Base-by-base conservation (phyloP, 1,140 invertebrate species). In the Pseudomyrmex concolor region DNA sequence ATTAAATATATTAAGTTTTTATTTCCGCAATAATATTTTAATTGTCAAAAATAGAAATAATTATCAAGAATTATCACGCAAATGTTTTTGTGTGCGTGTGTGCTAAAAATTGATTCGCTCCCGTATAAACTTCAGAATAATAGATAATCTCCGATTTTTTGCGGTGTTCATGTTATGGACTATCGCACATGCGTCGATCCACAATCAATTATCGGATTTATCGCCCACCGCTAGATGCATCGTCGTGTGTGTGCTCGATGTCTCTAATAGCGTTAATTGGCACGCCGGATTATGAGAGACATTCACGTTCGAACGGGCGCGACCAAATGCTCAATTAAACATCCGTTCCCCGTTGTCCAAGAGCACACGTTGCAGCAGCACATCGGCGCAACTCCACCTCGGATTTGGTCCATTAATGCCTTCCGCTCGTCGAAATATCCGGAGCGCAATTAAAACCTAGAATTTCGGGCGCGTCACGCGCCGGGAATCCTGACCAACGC, bases 211-310 rank as follows among this genome's bases (percentile, higher is more conserved):
- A 87, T 54, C 68, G 72, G 67, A 81, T 82, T 89, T 85, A 87
- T 85, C 73, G 76, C 48, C 50, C n/a, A 73, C 17, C 62, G 48
- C 22, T 54, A 2, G 50, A 60, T 59, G 57, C 7, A 50, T 12
- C 45, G 59, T 12, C 45, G 25, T 57, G 15, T 45, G 74, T 51
- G 64, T 80, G 66, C 71, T 83, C 78, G 83, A 51, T 88, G 71
- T 74, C 84, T 86, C 87, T 89, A 89, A 90, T 90, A 82, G 85
- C 78, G 77, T 77, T 90, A 90, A 90, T 90, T 88, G 89, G 78
- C 82, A 89, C 83, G 70, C 50, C 34, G 89, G 86, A 89, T 90
- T 89, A 90, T 88, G 88, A 86, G 86, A 86, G 83, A 89, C 84
- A 89, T 85, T 88, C 82, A 83, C 83, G 63, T 83, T 84, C 83